Evolutionary conservation across 2,797 vertebrate genomes (phyloP).

Genomic region (Cirrhinus mrigala): DNA sequence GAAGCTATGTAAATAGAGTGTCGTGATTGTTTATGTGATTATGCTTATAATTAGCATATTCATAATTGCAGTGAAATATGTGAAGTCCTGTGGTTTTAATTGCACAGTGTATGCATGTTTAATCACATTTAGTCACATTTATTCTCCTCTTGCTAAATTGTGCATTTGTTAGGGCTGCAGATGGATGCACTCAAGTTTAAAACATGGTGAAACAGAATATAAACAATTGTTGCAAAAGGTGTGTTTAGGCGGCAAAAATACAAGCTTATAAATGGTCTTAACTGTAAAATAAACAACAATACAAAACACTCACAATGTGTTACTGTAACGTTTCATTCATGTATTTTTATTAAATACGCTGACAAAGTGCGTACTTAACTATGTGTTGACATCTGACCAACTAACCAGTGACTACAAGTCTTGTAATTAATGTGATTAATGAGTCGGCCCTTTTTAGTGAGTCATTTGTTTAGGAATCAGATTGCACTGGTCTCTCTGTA

Average conservation of each 20-base stretch:
- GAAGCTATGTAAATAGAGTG: neutral
- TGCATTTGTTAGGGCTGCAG: neutral
- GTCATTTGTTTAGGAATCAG: conserved; percentile 2
- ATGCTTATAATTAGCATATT: neutral
- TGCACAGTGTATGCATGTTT: neutral
- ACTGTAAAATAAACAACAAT: conserved; percentile 3
- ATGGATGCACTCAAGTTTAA: conserved; percentile 7
- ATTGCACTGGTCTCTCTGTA: neutral
- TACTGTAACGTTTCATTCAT: neutral
- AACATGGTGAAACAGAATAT: neutral
- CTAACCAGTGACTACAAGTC: neutral
- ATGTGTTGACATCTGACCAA: neutral
- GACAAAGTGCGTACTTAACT: neutral
- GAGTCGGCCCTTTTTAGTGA: neutral
- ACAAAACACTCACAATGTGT: neutral
- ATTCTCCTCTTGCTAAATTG: neutral
- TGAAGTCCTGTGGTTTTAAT: conserved; percentile 12
- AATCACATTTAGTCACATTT: conserved; percentile 6
- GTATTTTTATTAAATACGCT: neutral
- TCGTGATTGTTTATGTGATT: conserved; percentile 2
- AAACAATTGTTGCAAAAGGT: neutral
- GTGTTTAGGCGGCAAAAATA: neutral
- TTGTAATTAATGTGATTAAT: neutral
- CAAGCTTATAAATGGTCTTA: neutral
- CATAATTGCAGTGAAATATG: conserved; percentile 29